These are phyloP conservation scores for Plagodis pulveraria DNA, from an alignment of 2,888 invertebrate genomes.

Conservation along the genomic window DNA sequence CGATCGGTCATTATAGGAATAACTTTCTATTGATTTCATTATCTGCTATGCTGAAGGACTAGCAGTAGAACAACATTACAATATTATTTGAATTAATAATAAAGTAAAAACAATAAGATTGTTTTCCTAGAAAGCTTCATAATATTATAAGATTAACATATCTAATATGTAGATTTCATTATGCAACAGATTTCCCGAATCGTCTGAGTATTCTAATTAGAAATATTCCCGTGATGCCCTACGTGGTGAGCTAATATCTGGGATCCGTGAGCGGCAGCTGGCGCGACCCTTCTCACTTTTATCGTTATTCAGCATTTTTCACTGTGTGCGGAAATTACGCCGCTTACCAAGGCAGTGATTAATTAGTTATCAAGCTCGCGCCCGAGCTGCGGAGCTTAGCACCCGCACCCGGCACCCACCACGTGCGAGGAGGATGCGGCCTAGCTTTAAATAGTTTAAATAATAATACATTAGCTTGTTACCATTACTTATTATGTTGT, in stretches of 20 bases:
- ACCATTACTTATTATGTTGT: too few relatives aligned
- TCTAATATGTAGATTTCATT: neutral
- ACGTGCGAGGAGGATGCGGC: conserved; percentile 18
- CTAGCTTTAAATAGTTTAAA: too few relatives aligned
- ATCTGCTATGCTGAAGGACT: neutral
- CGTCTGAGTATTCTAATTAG: conserved; percentile 17
- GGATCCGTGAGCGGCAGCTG: conserved; percentile 36
- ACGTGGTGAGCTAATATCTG: conserved; percentile 30
- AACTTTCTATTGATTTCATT: neutral
- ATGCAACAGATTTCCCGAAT: conserved; percentile 1
- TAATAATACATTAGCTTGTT: too few relatives aligned
- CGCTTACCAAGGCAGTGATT: conserved; percentile 67
- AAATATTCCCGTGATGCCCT: conserved; percentile 29
- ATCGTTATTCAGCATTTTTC: conserved; percentile 75
- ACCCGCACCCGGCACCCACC: conserved; percentile 28
- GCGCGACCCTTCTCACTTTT: conserved; percentile 68
- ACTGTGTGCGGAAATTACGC: conserved; percentile 69
- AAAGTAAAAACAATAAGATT: too few relatives aligned
- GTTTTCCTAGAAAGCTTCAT: too few relatives aligned
- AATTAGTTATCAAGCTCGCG: conserved; percentile 64
- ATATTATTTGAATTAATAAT: too few relatives aligned
- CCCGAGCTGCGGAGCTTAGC: conserved; percentile 18
- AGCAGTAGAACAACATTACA: too few relatives aligned
- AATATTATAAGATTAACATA: neutral
- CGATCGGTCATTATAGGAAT: neutral